phyloP scores from a whole-genome alignment of 2,888 invertebrate genomes.

The Oasisia sp. region DNA sequence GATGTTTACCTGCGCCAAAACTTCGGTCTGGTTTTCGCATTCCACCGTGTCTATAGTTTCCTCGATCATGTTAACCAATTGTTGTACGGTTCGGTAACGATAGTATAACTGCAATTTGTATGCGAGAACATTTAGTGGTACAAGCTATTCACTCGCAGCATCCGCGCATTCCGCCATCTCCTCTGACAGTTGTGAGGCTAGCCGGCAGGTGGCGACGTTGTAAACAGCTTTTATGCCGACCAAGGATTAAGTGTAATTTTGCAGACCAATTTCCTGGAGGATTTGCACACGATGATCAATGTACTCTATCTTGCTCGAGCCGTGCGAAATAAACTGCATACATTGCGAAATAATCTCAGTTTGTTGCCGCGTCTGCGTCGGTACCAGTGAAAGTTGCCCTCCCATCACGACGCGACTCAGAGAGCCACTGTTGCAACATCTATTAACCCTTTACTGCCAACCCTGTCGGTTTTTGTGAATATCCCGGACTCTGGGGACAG shows the following conservation, averaged over 20 bases:
- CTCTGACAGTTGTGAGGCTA: background rate
- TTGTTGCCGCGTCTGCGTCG: too few species aligned
- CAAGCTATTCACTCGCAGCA: background rate
- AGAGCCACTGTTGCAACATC: too few species aligned
- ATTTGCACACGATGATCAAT: background rate
- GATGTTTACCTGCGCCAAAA: constrained; percentile 7
- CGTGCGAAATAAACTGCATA: too few species aligned
- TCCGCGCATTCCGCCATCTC: background rate
- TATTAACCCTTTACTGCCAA: too few species aligned
- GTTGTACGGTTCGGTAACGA: background rate
- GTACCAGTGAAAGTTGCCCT: too few species aligned
- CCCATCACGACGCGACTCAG: too few species aligned
- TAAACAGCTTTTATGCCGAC: background rate
- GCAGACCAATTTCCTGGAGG: background rate
- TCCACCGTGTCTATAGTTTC: background rate
- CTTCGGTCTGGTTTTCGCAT: constrained; percentile 17
- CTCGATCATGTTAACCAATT: background rate
- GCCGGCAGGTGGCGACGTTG: background rate
- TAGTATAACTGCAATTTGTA: background rate
- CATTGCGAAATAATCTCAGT: too few species aligned
- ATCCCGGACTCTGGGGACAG: too few species aligned
- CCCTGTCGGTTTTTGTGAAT: too few species aligned
- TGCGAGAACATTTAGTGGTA: background rate
- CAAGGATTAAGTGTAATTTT: background rate
- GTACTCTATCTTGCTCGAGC: too few species aligned